Base-by-base conservation (phyloP, 2,797 vertebrate species). In the Neosilurus hyrtlii region DNA sequence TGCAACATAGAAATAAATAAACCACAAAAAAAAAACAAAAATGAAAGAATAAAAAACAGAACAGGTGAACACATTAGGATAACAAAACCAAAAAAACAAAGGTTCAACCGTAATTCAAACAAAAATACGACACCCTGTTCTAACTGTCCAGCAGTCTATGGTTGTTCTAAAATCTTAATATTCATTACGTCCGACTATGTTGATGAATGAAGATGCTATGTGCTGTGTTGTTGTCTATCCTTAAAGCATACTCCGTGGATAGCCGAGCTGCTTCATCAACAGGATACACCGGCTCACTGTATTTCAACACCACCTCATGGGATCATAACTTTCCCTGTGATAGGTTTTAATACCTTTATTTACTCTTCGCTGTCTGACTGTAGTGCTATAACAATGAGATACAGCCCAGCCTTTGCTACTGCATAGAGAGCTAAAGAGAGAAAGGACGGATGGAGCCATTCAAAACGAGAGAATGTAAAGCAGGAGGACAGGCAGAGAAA, bases 321-420 rank as follows among this genome's bases (percentile, higher is more conserved):
- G 66, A 54, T 73, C 72, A 71, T 82, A 75, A 83, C 68, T 77
- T 56, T 82, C 80, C 85, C 59, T 57, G 43, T 62, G 80, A 80
- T 83, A 56, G 83, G 84, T 83, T 79, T 86, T 86, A 87, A 83
- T 88, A 79, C 88, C 89, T 88, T 87, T 90, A 88, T 90, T 88
- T 87, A 89, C 85, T 88, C 85, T 82, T 84, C 3, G 82, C 85
- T 81, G 87, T 80, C 87, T 7, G 61, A 70, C 59, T 80, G 80
- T 62, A 85, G 72, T 82, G 86, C 87, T 75, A 65, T 77, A 81
- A 24, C 54, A 24, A 80, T 88, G 89, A 91, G 61, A 83, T 86
- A 87, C 87, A 83, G 79, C 56, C 51, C 9, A 65, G 24, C 24
- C 76, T 65, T 14, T 20, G 61, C 87, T 71, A 77, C 90, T 79